phyloP scores from a whole-genome alignment of 2,113 vertebrate genomes.

The Rhegmatorhina hoffmannsi region DNA sequence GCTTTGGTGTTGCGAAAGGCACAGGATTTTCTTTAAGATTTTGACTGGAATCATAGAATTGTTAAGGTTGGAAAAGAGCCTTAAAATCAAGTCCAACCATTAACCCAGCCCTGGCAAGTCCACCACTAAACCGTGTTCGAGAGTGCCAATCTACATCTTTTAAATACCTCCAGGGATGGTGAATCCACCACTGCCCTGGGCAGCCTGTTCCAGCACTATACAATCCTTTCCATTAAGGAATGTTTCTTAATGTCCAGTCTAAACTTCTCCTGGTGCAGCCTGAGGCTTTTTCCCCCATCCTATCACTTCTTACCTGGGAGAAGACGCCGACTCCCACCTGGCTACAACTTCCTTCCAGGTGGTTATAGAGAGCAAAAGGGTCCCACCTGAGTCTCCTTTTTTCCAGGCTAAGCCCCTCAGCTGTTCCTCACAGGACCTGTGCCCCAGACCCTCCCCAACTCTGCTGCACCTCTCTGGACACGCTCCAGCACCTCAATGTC shows the following conservation, averaged over 20 bases:
- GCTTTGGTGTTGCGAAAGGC: neutral
- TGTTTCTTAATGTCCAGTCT: neutral
- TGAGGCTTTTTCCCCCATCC: neutral
- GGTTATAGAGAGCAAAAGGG: neutral
- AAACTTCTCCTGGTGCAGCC: neutral
- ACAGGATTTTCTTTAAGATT: neutral
- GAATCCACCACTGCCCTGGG: neutral
- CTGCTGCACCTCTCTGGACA: neutral
- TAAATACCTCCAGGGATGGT: neutral
- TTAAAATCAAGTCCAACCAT: neutral
- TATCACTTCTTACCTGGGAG: neutral
- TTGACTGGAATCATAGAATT: neutral
- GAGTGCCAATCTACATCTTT: neutral
- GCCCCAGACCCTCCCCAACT: neutral
- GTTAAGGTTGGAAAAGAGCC: neutral
- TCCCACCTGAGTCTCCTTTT: neutral
- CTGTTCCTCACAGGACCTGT: fast-evolving
- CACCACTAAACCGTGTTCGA: neutral
- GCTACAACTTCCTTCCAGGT: neutral
- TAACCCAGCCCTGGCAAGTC: neutral
- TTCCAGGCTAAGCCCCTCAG: neutral
- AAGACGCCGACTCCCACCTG: neutral
- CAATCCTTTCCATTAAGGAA: neutral
- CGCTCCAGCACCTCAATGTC: fast-evolving
- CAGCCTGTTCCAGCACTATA: neutral